Base-by-base conservation (phyloP, 2,113 vertebrate species). In the Microcebus griseorufus region DNA sequence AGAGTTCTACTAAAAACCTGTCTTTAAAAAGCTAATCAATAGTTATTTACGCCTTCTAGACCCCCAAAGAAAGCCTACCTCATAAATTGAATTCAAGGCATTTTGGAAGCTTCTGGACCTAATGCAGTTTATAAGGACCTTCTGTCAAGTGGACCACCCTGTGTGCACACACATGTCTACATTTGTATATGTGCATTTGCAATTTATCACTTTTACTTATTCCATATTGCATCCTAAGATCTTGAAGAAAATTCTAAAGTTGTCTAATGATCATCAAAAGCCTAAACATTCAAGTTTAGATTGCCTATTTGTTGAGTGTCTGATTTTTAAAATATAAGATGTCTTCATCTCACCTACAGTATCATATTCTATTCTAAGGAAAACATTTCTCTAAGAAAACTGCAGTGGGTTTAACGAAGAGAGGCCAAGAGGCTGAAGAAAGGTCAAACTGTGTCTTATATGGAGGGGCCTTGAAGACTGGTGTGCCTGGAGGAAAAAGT, bases 41-140 rank as follows among this genome's bases (percentile, higher is more conserved):
- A 98, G 90, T 98, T 98, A 98, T 98, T 98, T 97, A 97, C 94
- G 62, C 92, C 32, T 87, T 85, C 67, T 95, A 93, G 97, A 94
- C 85, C 94, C 88, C 88, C 86, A 80, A 95, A 96, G 94, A 98
- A 96, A 96, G 91, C 53, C 93, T 93, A 88, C 69, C 96, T 97
- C 97, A 91, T 93, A 88, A 96, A 96, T 81, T 96, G 81, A 67
- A 73, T 78, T 83, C 25, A 42, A 95, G 58, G 86, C 53, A 84
- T 96, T 92, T 60, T 89, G 58, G 97, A 96, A 96, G 69, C 37
- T 97, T 96, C 97, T 97, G 96, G 86, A 94, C 65, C 60, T 95
- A 97, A 94, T 92, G 86, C 18, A 64, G 95, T 97, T 98, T 97
- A 79, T 94, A 95, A 98, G 97, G 92, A 94, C 81, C 42, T 84